Conservation (phyloP, 1,140 invertebrate species). For the Formica exsecta region DNA sequence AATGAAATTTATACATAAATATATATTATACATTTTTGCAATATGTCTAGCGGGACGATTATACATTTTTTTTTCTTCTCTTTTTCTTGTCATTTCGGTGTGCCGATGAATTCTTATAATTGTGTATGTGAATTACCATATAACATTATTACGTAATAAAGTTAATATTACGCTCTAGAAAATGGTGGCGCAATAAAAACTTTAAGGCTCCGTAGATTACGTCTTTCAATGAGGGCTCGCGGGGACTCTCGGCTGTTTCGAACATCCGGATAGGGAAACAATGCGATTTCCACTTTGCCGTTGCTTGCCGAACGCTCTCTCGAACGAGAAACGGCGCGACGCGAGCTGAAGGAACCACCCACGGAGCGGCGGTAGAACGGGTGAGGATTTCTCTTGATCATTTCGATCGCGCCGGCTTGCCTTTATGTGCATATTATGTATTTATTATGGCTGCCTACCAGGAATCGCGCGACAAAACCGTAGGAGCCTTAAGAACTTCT, state of each 20-base stretch:
- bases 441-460: constrained; percentile 85
- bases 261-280: constrained; percentile 44
- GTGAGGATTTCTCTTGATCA: constrained; percentile 81
- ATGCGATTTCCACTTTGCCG: constrained; percentile 66
- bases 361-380: constrained; percentile 69
- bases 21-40: not conserved
- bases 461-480: constrained; percentile 84
- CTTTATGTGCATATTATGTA: constrained; percentile 86
- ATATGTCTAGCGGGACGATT: not conserved
- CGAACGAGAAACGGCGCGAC: constrained; percentile 3
- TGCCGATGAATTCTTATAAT: constrained; percentile 21
- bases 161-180: constrained; percentile 14
- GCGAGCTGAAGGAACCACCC: constrained; percentile 73
- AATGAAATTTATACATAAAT: not conserved
- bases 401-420: constrained; percentile 84
- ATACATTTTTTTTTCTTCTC: no score
- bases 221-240: constrained; percentile 40
- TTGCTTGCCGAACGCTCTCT: not conserved
- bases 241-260: constrained; percentile 18
- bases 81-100: not conserved
- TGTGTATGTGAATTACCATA: not conserved
- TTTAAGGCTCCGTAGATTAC: constrained; percentile 38
- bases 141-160: constrained; percentile 23
- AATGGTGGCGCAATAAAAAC: constrained; percentile 31
- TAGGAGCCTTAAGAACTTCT: constrained; percentile 73